phyloP scores from a whole-genome alignment of 2,113 vertebrate genomes.

The Trochalopteron elliotii region DNA sequence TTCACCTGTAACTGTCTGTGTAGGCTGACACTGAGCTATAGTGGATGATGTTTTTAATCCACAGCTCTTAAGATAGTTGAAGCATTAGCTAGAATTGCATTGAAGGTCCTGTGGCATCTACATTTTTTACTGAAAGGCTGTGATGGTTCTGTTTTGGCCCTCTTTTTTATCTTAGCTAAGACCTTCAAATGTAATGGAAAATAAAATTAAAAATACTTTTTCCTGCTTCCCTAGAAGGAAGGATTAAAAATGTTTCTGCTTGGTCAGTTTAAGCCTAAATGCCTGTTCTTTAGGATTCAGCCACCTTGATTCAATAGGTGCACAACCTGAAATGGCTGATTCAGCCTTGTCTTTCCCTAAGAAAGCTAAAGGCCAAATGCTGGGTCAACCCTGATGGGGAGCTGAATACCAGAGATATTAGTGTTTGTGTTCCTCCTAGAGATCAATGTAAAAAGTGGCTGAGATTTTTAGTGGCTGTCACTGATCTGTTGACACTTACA shows the following conservation, averaged over 20 bases:
- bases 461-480: not conserved
- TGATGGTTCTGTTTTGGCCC: not conserved
- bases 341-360: not conserved
- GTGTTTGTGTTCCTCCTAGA: not conserved
- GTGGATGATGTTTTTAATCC: not conserved
- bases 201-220: not conserved
- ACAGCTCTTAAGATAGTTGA: not conserved
- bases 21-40: not conserved
- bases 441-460: not conserved
- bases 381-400: not conserved
- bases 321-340: not conserved
- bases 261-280: not conserved
- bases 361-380: not conserved
- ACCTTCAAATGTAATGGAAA: not conserved
- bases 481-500: not conserved
- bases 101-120: not conserved
- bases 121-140: not conserved
- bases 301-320: not conserved
- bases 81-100: not conserved
- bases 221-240: not conserved
- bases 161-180: not conserved
- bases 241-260: not conserved
- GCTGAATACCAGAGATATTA: not conserved
- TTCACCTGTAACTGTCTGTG: not conserved
- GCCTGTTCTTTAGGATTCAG: not conserved